phyloP scores from a whole-genome alignment of 2,888 invertebrate species.

The Ochropleura plecta region DNA sequence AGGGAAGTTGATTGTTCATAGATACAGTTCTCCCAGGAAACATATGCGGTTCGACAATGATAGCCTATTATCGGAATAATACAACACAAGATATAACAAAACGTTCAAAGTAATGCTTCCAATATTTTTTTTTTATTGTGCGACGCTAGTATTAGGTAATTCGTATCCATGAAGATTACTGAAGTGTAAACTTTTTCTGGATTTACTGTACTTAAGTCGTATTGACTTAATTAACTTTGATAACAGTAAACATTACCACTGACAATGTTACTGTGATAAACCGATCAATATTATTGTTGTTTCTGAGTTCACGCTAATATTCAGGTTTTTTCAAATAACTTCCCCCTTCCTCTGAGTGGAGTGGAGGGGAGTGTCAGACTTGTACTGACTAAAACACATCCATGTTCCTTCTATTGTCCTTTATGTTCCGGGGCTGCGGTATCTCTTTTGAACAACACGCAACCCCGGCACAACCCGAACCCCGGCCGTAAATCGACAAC shows the following conservation, averaged over 20 bases:
- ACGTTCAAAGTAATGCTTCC: background rate
- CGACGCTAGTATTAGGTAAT: background rate
- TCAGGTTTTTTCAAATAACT: background rate
- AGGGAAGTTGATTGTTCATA: background rate
- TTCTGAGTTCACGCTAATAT: background rate
- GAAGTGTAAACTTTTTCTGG: background rate
- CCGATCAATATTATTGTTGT: background rate
- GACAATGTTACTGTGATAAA: background rate
- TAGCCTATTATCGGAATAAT: background rate
- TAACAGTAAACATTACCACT: background rate
- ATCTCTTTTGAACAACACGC: no score
- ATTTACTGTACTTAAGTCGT: background rate
- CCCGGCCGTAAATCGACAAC: background rate
- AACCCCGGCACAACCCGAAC: no score
- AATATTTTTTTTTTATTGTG: background rate
- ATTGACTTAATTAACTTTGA: background rate
- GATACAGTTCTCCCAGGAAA: background rate
- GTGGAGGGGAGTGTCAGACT: no score
- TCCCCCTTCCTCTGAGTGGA: no score
- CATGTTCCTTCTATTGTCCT: no score
- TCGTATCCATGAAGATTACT: background rate
- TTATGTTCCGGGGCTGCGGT: no score
- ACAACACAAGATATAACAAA: background rate
- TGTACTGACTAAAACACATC: no score
- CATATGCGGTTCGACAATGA: background rate